Evolutionary conservation across 2,888 invertebrate genomes (phyloP).

Genomic region (Apotomis betuletana): DNA sequence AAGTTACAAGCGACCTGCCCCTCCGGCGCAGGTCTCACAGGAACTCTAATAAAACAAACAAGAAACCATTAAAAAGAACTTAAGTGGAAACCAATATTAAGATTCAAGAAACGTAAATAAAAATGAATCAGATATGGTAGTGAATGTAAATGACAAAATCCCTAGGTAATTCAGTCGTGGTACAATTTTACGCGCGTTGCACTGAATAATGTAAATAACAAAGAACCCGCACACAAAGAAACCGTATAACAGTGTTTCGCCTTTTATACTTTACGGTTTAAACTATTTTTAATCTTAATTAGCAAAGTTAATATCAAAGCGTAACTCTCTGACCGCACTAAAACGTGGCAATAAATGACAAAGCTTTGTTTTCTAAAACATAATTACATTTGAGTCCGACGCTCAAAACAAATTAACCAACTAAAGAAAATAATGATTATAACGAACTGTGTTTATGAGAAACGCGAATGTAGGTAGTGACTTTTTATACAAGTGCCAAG

Average conservation of each 20-base stretch:
- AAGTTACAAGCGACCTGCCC: no score
- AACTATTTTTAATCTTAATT: slow-evolving; percentile 3
- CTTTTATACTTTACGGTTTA: background rate
- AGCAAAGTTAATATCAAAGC: slow-evolving; percentile 9
- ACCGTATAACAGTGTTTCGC: background rate
- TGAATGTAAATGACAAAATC: no score
- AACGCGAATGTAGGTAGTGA: background rate
- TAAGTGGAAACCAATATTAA: no score
- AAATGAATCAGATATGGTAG: no score
- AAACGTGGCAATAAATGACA: background rate
- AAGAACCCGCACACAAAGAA: background rate
- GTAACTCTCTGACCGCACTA: background rate
- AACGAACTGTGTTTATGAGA: slow-evolving; percentile 6
- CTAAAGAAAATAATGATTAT: background rate
- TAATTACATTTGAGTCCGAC: slow-evolving; percentile 17
- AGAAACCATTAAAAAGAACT: no score
- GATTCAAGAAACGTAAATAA: no score
- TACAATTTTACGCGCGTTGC: no score
- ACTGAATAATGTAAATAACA: background rate
- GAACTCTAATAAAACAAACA: no score
- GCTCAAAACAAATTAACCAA: slow-evolving; percentile 1
- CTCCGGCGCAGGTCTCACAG: no score
- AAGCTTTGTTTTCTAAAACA: slow-evolving; percentile 27
- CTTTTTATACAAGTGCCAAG: no score
- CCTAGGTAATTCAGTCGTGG: no score